phyloP scores from a whole-genome alignment of 2,888 invertebrate genomes.

The Drosophila koepferae region DNA sequence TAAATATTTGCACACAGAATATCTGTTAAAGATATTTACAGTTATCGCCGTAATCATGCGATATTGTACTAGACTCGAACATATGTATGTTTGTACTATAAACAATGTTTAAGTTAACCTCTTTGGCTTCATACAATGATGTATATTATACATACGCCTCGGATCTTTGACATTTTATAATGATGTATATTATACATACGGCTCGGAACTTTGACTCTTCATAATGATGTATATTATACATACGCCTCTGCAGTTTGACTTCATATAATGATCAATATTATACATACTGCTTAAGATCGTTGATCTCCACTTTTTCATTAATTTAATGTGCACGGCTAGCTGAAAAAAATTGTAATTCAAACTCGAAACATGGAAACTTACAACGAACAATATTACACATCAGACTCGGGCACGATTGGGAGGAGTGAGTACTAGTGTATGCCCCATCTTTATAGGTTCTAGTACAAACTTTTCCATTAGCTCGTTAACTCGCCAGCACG shows the following conservation, averaged over 20 bases:
- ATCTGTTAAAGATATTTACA: not conserved
- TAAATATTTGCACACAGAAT: not conserved
- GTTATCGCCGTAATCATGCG: not conserved
- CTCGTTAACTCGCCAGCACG: slow-evolving; percentile 72
- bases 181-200: slow-evolving; percentile 18
- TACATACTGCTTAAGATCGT: slow-evolving; percentile 10
- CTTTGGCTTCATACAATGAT: slow-evolving; percentile 4
- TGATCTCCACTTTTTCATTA: slow-evolving; percentile 6
- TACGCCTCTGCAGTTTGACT: not conserved
- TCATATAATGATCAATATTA: slow-evolving; percentile 17
- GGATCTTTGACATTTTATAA: not conserved
- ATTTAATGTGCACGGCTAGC: slow-evolving; percentile 30
- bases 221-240: slow-evolving; percentile 18
- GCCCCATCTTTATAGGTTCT: slow-evolving; percentile 46
- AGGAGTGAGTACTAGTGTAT: slow-evolving; percentile 16
- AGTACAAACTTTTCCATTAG: slow-evolving; percentile 78
- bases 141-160: slow-evolving; percentile 11
- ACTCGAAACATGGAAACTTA: slow-evolving; percentile 43
- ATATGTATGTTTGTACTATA: not conserved
- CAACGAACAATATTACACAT: slow-evolving; percentile 50
- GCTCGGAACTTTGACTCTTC: not conserved
- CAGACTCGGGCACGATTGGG: slow-evolving; percentile 18
- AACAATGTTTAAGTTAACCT: slow-evolving; percentile 4
- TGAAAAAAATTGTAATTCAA: slow-evolving; percentile 34
- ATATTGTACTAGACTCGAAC: not conserved